These are phyloP conservation scores for Isaurus tuberculatus DNA, from an alignment of 92 coral and sea anemone species.

Conservation along the genomic window DNA sequence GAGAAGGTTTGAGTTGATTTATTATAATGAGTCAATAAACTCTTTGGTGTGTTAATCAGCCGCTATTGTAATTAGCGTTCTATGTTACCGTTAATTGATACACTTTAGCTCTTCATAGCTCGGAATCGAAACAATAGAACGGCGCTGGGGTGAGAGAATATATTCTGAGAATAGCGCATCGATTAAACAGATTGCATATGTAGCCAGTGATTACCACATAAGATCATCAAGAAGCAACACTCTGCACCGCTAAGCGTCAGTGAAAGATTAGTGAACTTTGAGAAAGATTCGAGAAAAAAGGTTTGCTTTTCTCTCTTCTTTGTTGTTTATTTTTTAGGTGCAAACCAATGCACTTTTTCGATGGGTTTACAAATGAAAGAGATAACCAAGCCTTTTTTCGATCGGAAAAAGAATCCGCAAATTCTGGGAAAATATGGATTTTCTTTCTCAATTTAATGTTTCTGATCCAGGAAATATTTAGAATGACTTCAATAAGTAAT, in stretches of 20 bases:
- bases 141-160: constrained; percentile 36
- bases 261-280: too few species aligned
- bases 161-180: constrained; percentile 4
- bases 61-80: constrained; percentile 38
- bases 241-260: too few species aligned
- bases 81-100: constrained; percentile 39
- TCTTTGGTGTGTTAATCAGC: constrained; percentile 35
- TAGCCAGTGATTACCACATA: not conserved
- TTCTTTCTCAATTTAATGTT: not conserved
- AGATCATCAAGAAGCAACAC: not conserved
- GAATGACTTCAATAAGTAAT: not conserved
- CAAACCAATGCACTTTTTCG: not conserved
- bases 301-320: not conserved
- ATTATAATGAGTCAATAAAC: constrained; percentile 40
- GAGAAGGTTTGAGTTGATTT: constrained; percentile 9
- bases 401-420: not conserved
- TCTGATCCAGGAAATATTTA: not conserved
- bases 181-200: constrained; percentile 21
- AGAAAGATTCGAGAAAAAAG: not conserved
- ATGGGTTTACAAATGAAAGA: not conserved
- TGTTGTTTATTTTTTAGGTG: not conserved
- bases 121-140: constrained; percentile 47
- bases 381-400: not conserved
- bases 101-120: constrained; percentile 30
- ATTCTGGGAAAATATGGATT: not conserved